Evolutionary conservation across 2,888 invertebrate genomes (phyloP).

Genomic region (Dicyrtoma fusca): DNA sequence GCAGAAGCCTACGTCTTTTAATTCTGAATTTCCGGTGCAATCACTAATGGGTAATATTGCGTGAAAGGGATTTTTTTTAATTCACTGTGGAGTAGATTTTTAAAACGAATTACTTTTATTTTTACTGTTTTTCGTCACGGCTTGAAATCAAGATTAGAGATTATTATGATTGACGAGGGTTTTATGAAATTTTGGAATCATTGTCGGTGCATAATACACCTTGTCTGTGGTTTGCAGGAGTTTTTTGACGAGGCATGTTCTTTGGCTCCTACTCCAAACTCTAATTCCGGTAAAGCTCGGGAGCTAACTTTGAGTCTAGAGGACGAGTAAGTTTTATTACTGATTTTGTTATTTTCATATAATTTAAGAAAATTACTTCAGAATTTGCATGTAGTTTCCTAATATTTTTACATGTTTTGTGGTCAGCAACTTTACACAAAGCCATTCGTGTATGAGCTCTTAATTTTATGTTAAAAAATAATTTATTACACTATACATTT

Average conservation of each 20-base stretch:
- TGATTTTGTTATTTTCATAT: background rate
- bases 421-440: no score
- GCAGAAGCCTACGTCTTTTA: no score
- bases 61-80: background rate
- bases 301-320: background rate
- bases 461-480: background rate
- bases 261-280: background rate
- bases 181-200: no score
- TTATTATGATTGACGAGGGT: background rate
- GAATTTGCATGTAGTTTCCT: no score
- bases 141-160: background rate
- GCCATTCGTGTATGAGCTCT: background rate
- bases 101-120: background rate
- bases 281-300: background rate
- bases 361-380: background rate
- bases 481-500: background rate
- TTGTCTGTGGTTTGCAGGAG: background rate
- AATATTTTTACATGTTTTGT: no score
- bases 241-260: constrained; percentile 5
- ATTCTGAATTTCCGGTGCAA: no score
- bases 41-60: background rate
- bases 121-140: background rate
- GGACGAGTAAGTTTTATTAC: background rate
- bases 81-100: background rate
- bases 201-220: no score